Evolutionary conservation across 2,113 vertebrate species (phyloP), one percentile per base, ranked within the genome.

Genomic region (Sinocyclocheilus rhinocerous): DNA sequence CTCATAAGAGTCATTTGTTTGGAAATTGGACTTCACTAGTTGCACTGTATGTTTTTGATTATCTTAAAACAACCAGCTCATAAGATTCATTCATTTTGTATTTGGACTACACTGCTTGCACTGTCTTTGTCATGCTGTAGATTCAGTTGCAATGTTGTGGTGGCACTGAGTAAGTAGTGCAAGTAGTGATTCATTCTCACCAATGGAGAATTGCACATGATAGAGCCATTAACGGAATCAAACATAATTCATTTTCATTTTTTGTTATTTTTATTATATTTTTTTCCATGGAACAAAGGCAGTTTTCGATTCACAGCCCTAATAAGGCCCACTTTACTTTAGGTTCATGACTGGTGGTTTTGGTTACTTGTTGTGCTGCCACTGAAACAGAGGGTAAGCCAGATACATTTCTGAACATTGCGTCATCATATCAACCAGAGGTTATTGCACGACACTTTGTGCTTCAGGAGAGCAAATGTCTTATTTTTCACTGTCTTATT

Each of bases 391-490:
- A 83, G 65, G 10, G n/a, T 36, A 22, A 52, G 10, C 24, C 65
- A 39, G 80, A 82, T 67, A 36, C 48, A 76, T 89, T 89, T 87
- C 88, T 52, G 70, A 73, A 73, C 3, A 9, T 89, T 89, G 88
- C 85, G 87, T 89, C 88, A 89, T 73, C 80, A 86, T 67, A 86
- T 81, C 29, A 83, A 29, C 52, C 81, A 55, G 80, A 88, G 81
- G 63, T 76, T 52, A 89, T 67, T 83, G 45, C 59, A 52, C 26
- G 65, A 55, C 81, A 55, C 48, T 22, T 70, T 22, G 26, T 33
- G 48, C 39, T 52, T 83, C 2, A 83, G 18, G 26, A 55, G 48
- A 26, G 65, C 65, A 72, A 70, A 55, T 70, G 65, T 72, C 67
- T 72, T 1, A 72, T 65, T 65, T 20, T 83, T 83, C 10, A 29